These are phyloP conservation scores for Pardosa pseudoannulata DNA, from an alignment of 2,888 invertebrate genomes.

Conservation along the genomic window DNA sequence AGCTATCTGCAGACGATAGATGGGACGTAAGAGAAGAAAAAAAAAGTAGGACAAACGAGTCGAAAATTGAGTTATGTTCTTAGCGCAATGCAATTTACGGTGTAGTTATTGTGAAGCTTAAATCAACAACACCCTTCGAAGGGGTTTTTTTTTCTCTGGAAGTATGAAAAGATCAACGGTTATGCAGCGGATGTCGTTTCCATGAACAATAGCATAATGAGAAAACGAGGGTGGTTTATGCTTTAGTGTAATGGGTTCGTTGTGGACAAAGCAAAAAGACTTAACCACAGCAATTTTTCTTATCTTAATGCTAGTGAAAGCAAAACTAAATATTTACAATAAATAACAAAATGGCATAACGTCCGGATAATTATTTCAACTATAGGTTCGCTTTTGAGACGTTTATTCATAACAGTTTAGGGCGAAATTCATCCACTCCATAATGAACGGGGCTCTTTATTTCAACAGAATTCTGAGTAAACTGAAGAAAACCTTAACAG, in stretches of 20 bases:
- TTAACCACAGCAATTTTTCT: too few species aligned
- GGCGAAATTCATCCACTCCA: too few species aligned
- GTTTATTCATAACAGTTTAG: too few species aligned
- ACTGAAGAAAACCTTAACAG: too few species aligned
- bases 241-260: slow-evolving; percentile 5
- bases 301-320: too few species aligned
- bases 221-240: slow-evolving; percentile 1
- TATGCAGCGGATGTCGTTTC: neutral
- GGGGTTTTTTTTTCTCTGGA: slow-evolving; percentile 1
- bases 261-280: too few species aligned
- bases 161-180: slow-evolving; percentile 1
- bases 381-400: too few species aligned
- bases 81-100: slow-evolving; percentile 35
- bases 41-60: slow-evolving; percentile 50
- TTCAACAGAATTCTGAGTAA: too few species aligned
- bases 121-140: slow-evolving; percentile 50
- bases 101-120: slow-evolving; percentile 13
- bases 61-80: slow-evolving; percentile 40
- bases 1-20: slow-evolving; percentile 32
- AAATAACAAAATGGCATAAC: too few species aligned
- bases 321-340: too few species aligned
- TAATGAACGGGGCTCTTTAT: too few species aligned
- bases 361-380: too few species aligned
- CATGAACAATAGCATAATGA: neutral
- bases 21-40: neutral